Conservation (phyloP, 2,797 vertebrate genomes). For the Poeciliopsis paucimaculata region DNA sequence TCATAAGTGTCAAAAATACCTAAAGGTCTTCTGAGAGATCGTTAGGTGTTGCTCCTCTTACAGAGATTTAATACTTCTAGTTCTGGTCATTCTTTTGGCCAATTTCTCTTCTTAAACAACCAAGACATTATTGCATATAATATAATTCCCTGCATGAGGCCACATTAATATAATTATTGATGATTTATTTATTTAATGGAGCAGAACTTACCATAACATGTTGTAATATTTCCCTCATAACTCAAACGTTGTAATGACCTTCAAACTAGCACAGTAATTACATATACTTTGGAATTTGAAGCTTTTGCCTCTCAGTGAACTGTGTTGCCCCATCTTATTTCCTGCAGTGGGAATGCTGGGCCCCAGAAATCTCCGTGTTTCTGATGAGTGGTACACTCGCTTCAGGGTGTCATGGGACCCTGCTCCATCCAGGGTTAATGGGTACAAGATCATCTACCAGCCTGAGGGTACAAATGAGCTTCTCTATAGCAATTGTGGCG, state of each 20-base stretch:
- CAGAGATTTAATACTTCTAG: slow-evolving; percentile 29
- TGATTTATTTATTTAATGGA: slow-evolving; percentile 36
- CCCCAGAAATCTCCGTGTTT: slow-evolving; percentile 94
- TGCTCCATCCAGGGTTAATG: slow-evolving; percentile 89
- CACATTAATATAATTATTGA: not conserved
- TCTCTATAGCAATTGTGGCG: not conserved
- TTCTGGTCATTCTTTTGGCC: slow-evolving; percentile 33
- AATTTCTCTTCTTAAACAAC: slow-evolving; percentile 51
- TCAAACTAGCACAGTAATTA: slow-evolving; percentile 33
- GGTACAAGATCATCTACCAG: slow-evolving; percentile 95
- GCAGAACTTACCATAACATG: slow-evolving; percentile 33
- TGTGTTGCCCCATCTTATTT: slow-evolving; percentile 35
- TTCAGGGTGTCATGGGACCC: slow-evolving; percentile 97
- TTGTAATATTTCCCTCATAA: slow-evolving; percentile 24
- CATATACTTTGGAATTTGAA: slow-evolving; percentile 30
- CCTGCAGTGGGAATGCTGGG: slow-evolving; percentile 90
- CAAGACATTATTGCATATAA: slow-evolving; percentile 27
- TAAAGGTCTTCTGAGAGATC: slow-evolving; percentile 51
- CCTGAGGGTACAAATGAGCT: slow-evolving; percentile 83
- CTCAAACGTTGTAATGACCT: slow-evolving; percentile 34
- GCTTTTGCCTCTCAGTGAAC: slow-evolving; percentile 9
- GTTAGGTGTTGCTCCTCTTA: slow-evolving; percentile 22
- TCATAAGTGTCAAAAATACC: slow-evolving; percentile 33
- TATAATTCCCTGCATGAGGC: slow-evolving; percentile 23
- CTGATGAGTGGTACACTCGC: slow-evolving; percentile 98